phyloP scores from a whole-genome alignment of 2,888 invertebrate species.

The Netelia melanura region DNA sequence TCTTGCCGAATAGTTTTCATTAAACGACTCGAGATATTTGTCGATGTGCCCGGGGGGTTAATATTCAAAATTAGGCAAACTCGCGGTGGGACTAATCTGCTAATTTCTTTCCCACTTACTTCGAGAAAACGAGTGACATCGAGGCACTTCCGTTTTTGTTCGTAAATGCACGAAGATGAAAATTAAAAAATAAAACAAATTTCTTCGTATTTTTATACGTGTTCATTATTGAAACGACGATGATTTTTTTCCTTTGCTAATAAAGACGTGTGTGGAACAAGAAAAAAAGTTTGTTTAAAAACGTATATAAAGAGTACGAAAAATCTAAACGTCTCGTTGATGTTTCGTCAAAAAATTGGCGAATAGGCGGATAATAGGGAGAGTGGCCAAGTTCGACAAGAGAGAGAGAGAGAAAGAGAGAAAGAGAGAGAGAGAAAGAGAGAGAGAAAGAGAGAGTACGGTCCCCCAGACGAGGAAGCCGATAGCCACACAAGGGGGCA shows the following conservation, averaged over 20 bases:
- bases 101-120: too few relatives aligned
- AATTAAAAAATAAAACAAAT: too few relatives aligned
- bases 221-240: background rate
- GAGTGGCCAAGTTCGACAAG: background rate
- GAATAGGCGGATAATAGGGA: background rate
- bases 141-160: too few relatives aligned
- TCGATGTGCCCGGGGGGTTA: background rate
- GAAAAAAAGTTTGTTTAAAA: too few relatives aligned
- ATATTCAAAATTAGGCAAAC: background rate
- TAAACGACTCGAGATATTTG: background rate
- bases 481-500: constrained; percentile 17
- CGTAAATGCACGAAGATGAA: too few relatives aligned
- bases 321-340: background rate
- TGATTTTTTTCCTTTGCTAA: background rate
- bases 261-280: background rate
- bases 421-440: constrained; percentile 8
- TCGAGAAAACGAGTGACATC: too few relatives aligned
- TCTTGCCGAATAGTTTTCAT: background rate
- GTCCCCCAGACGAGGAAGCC: background rate
- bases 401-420: background rate
- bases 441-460: constrained; percentile 14
- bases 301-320: too few relatives aligned
- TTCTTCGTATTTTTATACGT: too few relatives aligned
- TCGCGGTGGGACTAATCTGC: background rate
- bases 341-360: background rate